Conservation (phyloP, 2,888 invertebrate species). For the Tachina lurida region DNA sequence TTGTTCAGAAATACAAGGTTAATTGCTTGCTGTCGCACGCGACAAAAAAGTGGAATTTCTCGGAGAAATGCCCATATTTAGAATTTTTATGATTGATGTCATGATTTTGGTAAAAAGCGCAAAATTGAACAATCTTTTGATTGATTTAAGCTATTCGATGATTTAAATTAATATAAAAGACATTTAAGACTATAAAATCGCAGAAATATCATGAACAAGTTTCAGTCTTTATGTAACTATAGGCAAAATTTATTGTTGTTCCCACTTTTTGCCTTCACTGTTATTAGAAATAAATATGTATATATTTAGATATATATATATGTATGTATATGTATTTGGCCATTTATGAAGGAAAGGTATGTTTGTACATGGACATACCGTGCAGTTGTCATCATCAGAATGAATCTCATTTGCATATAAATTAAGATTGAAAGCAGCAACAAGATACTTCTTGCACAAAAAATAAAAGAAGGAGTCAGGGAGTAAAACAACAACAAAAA, state of each 20-base stretch:
- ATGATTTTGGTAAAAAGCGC: too few relatives aligned
- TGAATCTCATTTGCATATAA: slow-evolving; percentile 74
- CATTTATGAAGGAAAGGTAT: background rate
- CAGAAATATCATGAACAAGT: too few relatives aligned
- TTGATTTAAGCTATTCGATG: too few relatives aligned
- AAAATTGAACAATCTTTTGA: too few relatives aligned
- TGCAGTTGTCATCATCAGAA: slow-evolving; percentile 69
- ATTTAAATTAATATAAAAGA: too few relatives aligned
- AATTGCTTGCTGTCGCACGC: too few relatives aligned
- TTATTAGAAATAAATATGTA: background rate
- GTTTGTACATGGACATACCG: slow-evolving; percentile 41
- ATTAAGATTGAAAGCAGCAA: slow-evolving; percentile 72
- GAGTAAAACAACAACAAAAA: background rate
- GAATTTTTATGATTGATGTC: too few relatives aligned
- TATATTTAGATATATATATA: background rate
- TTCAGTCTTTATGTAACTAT: background rate
- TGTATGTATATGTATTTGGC: background rate
- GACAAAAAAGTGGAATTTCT: too few relatives aligned
- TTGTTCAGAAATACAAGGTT: too few relatives aligned
- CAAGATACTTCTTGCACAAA: background rate
- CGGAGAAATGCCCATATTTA: too few relatives aligned
- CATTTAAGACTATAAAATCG: too few relatives aligned
- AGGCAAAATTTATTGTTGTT: too few relatives aligned
- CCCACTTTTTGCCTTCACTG: background rate
- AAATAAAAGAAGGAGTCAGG: background rate